Evolutionary conservation across 2,113 vertebrate genomes (phyloP).

Genomic region (Perccottus glenii): DNA sequence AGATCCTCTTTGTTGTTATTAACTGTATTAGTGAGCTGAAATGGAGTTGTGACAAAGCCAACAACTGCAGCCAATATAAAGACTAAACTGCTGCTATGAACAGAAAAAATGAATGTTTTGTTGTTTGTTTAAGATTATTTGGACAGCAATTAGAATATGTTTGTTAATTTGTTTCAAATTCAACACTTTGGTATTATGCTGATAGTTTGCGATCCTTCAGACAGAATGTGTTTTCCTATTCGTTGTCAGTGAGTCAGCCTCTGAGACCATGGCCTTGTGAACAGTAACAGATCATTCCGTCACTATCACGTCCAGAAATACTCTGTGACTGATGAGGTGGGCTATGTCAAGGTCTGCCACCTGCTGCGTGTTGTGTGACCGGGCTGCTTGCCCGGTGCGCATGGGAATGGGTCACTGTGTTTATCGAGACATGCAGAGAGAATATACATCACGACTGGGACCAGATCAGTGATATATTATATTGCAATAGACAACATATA

Average conservation of each 20-base stretch:
- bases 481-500: no score
- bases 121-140: no score
- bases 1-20: no score
- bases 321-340: conserved; percentile 61
- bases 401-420: not conserved
- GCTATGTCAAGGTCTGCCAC: conserved; percentile 62
- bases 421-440: no score
- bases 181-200: not conserved
- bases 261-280: conserved; percentile 29
- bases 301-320: conserved; percentile 75
- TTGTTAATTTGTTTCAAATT: not conserved
- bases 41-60: no score
- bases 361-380: conserved; percentile 43
- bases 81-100: no score
- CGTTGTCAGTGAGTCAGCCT: conserved; percentile 16
- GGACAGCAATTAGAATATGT: no score
- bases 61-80: no score
- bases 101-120: no score
- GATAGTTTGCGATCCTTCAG: not conserved
- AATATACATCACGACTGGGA: no score
- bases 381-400: not conserved
- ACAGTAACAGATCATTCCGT: conserved; percentile 44
- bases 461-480: no score
- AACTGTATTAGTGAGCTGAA: no score
- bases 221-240: conserved; percentile 14